These are phyloP conservation scores for Porites australiensis DNA, from an alignment of 64 coral and sea anemone genomes.

Conservation along the genomic window DNA sequence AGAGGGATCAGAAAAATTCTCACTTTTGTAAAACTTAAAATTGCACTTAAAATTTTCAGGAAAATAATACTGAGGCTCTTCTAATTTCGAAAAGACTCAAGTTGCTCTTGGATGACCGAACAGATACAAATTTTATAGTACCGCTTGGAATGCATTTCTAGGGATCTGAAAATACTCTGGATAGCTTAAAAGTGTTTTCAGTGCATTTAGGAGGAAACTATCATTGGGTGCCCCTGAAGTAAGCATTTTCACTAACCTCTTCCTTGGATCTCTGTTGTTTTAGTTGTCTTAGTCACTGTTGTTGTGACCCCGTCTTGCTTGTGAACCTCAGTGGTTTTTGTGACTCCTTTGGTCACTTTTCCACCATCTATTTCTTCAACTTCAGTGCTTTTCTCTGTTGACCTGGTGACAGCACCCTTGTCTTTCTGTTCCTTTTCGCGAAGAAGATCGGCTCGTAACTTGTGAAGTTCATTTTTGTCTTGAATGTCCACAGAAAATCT, in stretches of 20 bases:
- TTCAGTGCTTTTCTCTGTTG: constrained; percentile 27
- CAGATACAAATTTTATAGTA: too few species aligned
- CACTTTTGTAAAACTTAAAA: too few species aligned
- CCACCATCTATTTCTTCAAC: constrained; percentile 30
- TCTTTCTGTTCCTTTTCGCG: constrained; percentile 13
- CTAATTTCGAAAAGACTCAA: too few species aligned
- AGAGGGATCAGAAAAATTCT: too few species aligned
- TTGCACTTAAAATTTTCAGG: too few species aligned
- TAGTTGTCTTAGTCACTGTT: constrained; percentile 37
- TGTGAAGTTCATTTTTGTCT: constrained; percentile 33
- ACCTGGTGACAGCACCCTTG: not conserved
- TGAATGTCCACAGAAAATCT: constrained; percentile 9
- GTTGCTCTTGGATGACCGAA: too few species aligned
- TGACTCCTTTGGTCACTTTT: not conserved
- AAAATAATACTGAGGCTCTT: too few species aligned
- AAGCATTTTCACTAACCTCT: constrained; percentile 7
- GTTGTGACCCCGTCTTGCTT: constrained; percentile 18
- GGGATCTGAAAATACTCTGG: too few species aligned
- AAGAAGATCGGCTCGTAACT: not conserved
- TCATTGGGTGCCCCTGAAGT: not conserved
- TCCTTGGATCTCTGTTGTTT: constrained; percentile 1
- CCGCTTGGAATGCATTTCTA: too few species aligned
- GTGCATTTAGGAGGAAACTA: too few species aligned
- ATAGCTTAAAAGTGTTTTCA: too few species aligned
- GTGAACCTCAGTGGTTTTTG: constrained; percentile 53